Base-by-base conservation (phyloP, 2,797 vertebrate genomes). In the Gephyroberyx darwinii region DNA sequence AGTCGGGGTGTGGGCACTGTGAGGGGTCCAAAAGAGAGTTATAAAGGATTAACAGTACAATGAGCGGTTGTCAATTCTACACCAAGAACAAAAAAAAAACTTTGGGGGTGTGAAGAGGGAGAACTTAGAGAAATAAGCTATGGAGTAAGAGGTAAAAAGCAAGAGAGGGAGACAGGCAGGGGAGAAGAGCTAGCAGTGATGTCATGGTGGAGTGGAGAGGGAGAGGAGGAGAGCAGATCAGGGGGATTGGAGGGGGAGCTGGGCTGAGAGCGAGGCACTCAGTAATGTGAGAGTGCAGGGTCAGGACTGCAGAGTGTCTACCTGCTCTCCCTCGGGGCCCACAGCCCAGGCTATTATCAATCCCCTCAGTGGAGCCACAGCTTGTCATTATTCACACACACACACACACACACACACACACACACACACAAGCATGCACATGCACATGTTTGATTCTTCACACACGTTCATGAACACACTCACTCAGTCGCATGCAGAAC, bases 281-380 rank as follows among this genome's bases (percentile, higher is more conserved):
- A 95, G 96, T 96, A 97, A 97, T 94, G 95, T 96, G 96, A 97
- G 96, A 96, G 93, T 90, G 84, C 83, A 93, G 95, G 96, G 95
- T 96, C 96, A 96, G 94, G 93, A 94, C 95, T 96, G 94, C 93
- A 94, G 93, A 95, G 94, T 94, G 93, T 96, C 95, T 96, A 96
- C 96, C 96, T 97, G 95, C 95, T 95, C 94, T 89, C 90, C 95
- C 96, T 90, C 83, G 95, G 92, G 96, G 94, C 92, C 94, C 91
- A 91, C 82, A 92, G 94, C 80, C 79, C 86, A 67, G 93, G 95
- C 95, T 96, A 95, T 96, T 96, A 96, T 96, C 95, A 95, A 94
- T 95, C 93, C 96, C 94, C 92, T 92, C 93, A 94, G 92, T 95
- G 93, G 93, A 96, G 94, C 95, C 93, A 90, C 92, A 93, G 91